phyloP scores from a whole-genome alignment of 2,113 vertebrate genomes.

The Sylvia atricapilla region DNA sequence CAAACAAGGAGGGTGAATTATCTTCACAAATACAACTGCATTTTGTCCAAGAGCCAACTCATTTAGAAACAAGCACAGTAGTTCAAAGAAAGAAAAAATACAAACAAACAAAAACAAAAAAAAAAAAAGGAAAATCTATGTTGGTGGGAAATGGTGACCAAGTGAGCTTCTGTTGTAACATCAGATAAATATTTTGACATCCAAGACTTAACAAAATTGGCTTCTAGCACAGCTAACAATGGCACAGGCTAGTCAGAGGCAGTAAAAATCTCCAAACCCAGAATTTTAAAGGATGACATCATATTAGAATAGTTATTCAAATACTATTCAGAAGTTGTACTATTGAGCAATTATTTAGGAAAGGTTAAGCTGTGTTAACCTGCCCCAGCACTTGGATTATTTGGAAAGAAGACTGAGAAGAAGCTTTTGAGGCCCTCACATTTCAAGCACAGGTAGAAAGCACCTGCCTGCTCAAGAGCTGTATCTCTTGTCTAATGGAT shows the following conservation, averaged over 20 bases:
- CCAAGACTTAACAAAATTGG: neutral
- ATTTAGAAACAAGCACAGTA: neutral
- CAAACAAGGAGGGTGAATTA: neutral
- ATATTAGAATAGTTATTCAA: neutral
- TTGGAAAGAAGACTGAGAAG: neutral
- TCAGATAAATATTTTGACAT: constrained; percentile 1
- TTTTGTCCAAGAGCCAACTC: neutral
- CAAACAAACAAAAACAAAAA: neutral
- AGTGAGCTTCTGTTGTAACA: neutral
- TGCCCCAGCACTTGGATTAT: neutral
- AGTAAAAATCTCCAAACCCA: neutral
- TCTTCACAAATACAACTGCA: neutral
- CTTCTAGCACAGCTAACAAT: neutral
- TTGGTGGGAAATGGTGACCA: neutral
- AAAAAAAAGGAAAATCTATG: neutral
- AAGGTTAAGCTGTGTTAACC: neutral
- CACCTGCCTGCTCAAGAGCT: neutral
- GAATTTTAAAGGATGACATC: neutral
- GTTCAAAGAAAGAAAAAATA: neutral
- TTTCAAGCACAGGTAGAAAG: neutral
- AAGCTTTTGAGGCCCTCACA: neutral
- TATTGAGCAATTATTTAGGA: neutral
- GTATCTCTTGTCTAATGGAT: neutral
- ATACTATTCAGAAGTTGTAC: neutral
- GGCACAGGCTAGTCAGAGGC: neutral